Evolutionary conservation across 2,113 vertebrate species (phyloP).

Genomic region (Balaenoptera acutorostrata): DNA sequence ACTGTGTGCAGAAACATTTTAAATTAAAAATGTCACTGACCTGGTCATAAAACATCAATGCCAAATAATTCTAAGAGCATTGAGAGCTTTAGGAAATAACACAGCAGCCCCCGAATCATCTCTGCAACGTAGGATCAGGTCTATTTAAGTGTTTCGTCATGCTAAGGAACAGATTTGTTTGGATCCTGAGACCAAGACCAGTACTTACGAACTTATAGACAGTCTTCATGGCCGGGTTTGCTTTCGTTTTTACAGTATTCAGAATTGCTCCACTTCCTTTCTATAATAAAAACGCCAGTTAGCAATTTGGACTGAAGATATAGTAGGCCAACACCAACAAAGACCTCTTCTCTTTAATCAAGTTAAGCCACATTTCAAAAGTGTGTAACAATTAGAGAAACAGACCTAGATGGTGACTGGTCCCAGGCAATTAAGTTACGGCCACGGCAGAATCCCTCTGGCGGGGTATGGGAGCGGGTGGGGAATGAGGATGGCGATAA

Average conservation of each 20-base stretch:
- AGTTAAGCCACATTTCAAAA: conserved; percentile 54
- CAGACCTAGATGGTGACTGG: neutral
- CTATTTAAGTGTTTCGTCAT: neutral
- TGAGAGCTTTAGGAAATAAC: neutral
- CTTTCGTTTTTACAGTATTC: conserved; percentile 97
- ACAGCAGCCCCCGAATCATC: neutral
- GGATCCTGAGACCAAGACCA: conserved; percentile 53
- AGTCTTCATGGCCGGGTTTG: conserved; percentile 98
- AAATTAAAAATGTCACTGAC: neutral
- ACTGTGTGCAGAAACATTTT: neutral
- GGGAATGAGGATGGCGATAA: neutral
- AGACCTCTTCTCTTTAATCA: conserved; percentile 50
- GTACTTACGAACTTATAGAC: conserved; percentile 98
- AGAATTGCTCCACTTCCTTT: conserved; percentile 98
- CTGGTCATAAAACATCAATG: neutral
- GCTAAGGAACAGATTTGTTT: conserved; percentile 41
- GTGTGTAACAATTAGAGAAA: conserved; percentile 43
- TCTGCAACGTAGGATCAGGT: neutral
- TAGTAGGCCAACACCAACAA: conserved; percentile 66
- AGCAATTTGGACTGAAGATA: conserved; percentile 58
- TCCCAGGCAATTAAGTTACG: neutral
- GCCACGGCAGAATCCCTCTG: neutral
- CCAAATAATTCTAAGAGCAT: neutral
- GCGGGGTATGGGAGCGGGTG: neutral
- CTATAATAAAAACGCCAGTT: conserved; percentile 80